These are phyloP conservation scores for Drosophila hydei DNA, from an alignment of 1,140 invertebrate species.

Conservation along the genomic window DNA sequence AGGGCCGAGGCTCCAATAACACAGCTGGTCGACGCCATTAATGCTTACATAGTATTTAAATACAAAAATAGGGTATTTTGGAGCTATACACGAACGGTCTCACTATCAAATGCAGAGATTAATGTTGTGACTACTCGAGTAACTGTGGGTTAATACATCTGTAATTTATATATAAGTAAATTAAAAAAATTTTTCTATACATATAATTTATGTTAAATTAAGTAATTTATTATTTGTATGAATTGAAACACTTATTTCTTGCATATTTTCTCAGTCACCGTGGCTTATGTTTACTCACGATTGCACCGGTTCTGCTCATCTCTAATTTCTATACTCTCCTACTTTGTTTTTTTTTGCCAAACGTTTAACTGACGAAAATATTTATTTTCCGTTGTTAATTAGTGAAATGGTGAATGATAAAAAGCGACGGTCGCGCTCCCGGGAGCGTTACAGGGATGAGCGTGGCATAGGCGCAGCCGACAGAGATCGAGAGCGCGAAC, in stretches of 20 bases:
- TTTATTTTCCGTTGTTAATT: constrained; percentile 2
- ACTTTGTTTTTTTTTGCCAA: constrained; percentile 33
- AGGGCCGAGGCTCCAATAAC: constrained; percentile 22
- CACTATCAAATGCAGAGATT: not conserved
- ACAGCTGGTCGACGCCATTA: constrained; percentile 32
- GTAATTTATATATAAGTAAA: too few species aligned
- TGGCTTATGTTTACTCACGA: not conserved
- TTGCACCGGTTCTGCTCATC: constrained; percentile 14
- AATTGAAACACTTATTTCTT: not conserved
- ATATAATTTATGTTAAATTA: too few species aligned
- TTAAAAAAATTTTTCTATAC: too few species aligned
- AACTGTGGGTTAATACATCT: not conserved
- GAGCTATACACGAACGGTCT: not conserved
- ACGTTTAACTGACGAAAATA: constrained; percentile 28
- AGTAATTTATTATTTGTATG: not conserved
- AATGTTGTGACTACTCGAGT: not conserved
- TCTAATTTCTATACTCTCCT: not conserved
- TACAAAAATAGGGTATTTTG: not conserved
- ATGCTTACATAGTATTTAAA: constrained; percentile 15
- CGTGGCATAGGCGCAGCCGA: constrained; percentile 31
- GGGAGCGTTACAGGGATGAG: constrained; percentile 81
- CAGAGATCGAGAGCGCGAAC: constrained; percentile 50
- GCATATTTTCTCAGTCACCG: not conserved
- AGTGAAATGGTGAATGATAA: constrained; percentile 85
- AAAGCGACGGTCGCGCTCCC: constrained; percentile 85